These are phyloP conservation scores for Semnornis frantzii DNA, from an alignment of 2,113 vertebrate species.

Conservation along the genomic window DNA sequence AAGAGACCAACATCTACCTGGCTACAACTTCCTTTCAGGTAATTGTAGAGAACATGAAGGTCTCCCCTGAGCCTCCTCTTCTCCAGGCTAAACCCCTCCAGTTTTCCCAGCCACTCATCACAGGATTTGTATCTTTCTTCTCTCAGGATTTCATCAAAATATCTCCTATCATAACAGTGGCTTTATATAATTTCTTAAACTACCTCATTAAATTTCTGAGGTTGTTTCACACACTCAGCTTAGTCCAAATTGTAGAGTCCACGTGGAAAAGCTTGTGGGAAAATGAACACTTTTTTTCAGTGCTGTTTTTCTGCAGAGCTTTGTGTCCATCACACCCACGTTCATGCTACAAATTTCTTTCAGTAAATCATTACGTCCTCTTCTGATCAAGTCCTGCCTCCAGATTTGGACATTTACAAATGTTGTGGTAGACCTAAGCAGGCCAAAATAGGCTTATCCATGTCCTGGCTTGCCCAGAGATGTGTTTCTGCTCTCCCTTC, in stretches of 20 bases:
- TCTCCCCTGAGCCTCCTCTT: too few species aligned
- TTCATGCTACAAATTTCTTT: not conserved
- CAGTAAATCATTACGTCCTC: rapidly evolving
- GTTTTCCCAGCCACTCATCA: too few species aligned
- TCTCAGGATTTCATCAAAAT: not conserved
- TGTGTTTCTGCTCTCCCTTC: too few species aligned
- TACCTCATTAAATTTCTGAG: not conserved
- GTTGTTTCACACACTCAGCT: not conserved
- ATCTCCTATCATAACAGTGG: not conserved
- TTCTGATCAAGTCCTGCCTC: not conserved
- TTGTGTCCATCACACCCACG: not conserved
- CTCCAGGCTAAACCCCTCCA: too few species aligned
- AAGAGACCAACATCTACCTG: too few species aligned
- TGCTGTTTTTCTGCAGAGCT: not conserved
- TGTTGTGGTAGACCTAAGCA: too few species aligned
- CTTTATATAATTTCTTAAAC: not conserved
- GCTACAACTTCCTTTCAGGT: too few species aligned
- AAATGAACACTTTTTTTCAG: too few species aligned
- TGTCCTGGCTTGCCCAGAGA: too few species aligned
- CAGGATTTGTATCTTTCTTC: not conserved
- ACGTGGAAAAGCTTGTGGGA: not conserved
- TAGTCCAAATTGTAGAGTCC: not conserved
- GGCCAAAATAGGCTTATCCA: too few species aligned
- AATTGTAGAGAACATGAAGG: too few species aligned
- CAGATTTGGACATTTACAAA: not conserved